Evolutionary conservation across 1,140 invertebrate species (phyloP).

Genomic region (Meloidogyne floridensis): DNA sequence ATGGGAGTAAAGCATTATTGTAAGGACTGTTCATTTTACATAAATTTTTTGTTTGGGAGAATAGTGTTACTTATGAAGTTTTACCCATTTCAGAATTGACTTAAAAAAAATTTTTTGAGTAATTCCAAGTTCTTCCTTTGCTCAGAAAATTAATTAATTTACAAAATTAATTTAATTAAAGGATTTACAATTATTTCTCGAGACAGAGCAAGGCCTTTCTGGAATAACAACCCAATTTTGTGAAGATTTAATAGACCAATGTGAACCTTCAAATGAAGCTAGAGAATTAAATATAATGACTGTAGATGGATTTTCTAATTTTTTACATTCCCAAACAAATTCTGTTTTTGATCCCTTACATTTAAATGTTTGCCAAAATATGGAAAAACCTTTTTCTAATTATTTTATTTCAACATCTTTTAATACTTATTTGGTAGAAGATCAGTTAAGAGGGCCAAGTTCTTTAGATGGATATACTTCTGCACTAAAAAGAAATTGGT

Average conservation of each 20-base stretch:
- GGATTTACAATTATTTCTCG: constrained; percentile 73
- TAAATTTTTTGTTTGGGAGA: too few species aligned
- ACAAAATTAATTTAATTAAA: not conserved
- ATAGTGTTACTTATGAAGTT: too few species aligned
- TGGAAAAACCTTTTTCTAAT: constrained; percentile 70
- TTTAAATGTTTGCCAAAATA: constrained; percentile 70
- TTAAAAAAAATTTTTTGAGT: too few species aligned
- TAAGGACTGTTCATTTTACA: too few species aligned
- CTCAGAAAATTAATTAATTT: not conserved
- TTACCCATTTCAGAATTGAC: too few species aligned
- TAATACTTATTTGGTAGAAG: constrained; percentile 73
- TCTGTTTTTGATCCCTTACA: constrained; percentile 71
- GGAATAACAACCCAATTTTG: constrained; percentile 70
- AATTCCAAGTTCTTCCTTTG: too few species aligned
- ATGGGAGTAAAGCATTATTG: too few species aligned
- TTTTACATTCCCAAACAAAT: constrained; percentile 71
- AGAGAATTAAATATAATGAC: constrained; percentile 70
- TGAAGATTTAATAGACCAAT: constrained; percentile 70
- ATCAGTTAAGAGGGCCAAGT: constrained; percentile 71
- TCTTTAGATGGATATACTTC: constrained; percentile 70
- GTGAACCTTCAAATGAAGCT: constrained; percentile 72
- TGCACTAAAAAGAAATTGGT: constrained; percentile 63
- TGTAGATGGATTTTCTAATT: constrained; percentile 70
- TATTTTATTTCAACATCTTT: constrained; percentile 72
- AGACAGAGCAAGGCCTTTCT: constrained; percentile 74